Conservation (phyloP, 2,113 vertebrate genomes). For the Takifugu bimaculatus region DNA sequence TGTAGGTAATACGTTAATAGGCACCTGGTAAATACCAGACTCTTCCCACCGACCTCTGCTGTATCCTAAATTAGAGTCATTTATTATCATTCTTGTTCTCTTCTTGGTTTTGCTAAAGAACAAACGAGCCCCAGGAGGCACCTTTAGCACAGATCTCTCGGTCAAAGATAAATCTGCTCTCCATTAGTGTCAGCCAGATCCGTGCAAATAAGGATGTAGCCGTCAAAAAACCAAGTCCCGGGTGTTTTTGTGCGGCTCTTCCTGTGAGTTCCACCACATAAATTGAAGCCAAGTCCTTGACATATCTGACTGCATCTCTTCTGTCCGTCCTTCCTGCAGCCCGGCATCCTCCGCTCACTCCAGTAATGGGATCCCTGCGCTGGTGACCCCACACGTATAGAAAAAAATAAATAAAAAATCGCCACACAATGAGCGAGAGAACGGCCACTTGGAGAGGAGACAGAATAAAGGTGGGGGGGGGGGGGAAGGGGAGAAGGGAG, state of each 20-base stretch:
- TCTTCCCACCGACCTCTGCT: too few relatives aligned
- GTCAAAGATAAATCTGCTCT: constrained; percentile 18
- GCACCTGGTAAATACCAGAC: too few relatives aligned
- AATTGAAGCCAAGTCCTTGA: constrained; percentile 59
- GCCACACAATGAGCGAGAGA: constrained; percentile 51
- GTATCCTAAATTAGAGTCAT: neutral
- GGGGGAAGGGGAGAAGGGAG: constrained; percentile 32
- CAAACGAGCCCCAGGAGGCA: neutral
- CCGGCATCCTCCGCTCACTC: neutral
- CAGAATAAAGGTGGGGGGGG: constrained; percentile 50
- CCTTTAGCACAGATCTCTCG: constrained; percentile 5
- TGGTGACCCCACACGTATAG: constrained; percentile 62
- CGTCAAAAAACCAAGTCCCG: constrained; percentile 17
- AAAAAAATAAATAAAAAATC: constrained; percentile 12
- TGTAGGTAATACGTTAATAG: too few relatives aligned
- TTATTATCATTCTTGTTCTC: neutral
- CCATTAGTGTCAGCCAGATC: constrained; percentile 2
- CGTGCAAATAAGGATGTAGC: neutral
- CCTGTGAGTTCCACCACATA: constrained; percentile 33
- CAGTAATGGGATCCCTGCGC: constrained; percentile 58
- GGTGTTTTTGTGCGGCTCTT: constrained; percentile 4
- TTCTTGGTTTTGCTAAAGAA: neutral
- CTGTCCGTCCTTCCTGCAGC: constrained; percentile 22
- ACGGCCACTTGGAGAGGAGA: constrained; percentile 64
- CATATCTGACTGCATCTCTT: constrained; percentile 54